Conservation (phyloP, 23 tunicate genomes). For the Trididemnum clinides region DNA sequence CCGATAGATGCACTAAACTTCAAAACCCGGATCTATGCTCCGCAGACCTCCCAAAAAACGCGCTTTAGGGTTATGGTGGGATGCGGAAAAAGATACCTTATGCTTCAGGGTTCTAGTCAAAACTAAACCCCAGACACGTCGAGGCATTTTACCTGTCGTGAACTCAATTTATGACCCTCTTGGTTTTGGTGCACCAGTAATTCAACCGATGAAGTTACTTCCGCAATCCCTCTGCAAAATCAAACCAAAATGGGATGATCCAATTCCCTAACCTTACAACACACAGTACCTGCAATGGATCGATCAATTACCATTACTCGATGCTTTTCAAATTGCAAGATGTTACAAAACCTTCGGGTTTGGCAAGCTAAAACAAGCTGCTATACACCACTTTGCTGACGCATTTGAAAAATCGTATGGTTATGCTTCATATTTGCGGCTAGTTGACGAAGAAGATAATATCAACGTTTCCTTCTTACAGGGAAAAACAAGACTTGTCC, state of each 20-base stretch:
- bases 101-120: background rate
- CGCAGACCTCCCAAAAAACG: conserved; percentile 49
- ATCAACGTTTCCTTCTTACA: conserved; percentile 36
- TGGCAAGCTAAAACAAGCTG: background rate
- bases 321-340: conserved; percentile 22
- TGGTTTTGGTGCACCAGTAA: conserved; percentile 41
- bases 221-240: conserved; percentile 34
- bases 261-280: background rate
- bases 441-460: conserved; percentile 7
- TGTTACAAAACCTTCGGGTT: conserved; percentile 35
- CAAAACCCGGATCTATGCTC: too few relatives aligned
- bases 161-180: conserved; percentile 48
- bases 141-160: conserved; percentile 34
- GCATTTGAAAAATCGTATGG: conserved; percentile 64
- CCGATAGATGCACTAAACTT: conserved; percentile 25
- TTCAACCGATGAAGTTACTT: conserved; percentile 44
- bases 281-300: conserved; percentile 10
- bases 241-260: conserved; percentile 39
- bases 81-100: conserved; percentile 48
- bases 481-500: conserved; percentile 52
- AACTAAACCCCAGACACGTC: background rate
- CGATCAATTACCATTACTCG: background rate
- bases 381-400: conserved; percentile 51
- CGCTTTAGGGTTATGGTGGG: conserved; percentile 53
- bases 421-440: conserved; percentile 38